phyloP scores from a whole-genome alignment of 2,113 vertebrate genomes.

The Vimba vimba region DNA sequence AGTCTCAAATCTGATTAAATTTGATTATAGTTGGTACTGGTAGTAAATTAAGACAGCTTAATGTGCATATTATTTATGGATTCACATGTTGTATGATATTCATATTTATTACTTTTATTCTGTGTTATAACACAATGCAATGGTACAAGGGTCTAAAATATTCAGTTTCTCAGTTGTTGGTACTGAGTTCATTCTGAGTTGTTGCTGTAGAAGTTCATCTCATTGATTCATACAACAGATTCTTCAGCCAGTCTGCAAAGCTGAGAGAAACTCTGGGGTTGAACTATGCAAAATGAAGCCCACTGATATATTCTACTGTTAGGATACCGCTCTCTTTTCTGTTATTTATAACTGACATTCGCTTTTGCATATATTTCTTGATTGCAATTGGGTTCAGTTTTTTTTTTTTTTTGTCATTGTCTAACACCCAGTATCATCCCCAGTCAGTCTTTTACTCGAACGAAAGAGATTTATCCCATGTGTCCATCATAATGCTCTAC shows the following conservation, averaged over 20 bases:
- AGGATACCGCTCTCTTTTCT: not conserved
- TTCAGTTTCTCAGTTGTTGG: constrained; percentile 69
- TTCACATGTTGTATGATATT: not conserved
- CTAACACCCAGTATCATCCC: constrained; percentile 8
- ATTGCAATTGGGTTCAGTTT: constrained; percentile 29
- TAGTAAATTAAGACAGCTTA: constrained; percentile 48
- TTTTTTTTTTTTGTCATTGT: not conserved
- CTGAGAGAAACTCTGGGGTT: not conserved
- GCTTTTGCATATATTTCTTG: constrained; percentile 21
- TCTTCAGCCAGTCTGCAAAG: constrained; percentile 63
- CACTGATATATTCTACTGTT: not conserved
- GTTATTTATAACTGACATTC: constrained; percentile 5
- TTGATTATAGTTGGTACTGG: constrained; percentile 61
- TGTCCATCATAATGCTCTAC: constrained; percentile 44
- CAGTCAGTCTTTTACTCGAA: constrained; percentile 27
- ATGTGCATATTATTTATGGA: not conserved
- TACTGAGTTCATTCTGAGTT: constrained; percentile 62
- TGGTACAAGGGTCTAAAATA: constrained; percentile 61
- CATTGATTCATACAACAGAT: constrained; percentile 70
- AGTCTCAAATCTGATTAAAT: constrained; percentile 69
- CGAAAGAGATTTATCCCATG: constrained; percentile 40
- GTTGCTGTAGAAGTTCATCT: constrained; percentile 70
- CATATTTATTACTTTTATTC: not conserved
- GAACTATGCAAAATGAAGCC: constrained; percentile 30
- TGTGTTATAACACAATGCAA: not conserved